Conservation (phyloP, 2,797 vertebrate species). For the Neosilurus mollespiculum region DNA sequence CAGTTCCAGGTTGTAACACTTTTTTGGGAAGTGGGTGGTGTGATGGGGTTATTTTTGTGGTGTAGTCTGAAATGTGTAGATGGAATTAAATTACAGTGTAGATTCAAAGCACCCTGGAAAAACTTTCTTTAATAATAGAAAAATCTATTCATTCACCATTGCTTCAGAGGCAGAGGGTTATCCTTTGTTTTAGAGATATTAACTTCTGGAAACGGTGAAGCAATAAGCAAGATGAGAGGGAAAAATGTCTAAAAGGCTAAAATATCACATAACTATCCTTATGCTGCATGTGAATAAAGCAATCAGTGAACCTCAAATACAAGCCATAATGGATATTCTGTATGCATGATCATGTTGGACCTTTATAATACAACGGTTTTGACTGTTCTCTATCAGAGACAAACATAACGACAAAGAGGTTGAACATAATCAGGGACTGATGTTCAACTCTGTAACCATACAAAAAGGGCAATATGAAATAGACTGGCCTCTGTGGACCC, state of each 20-base stretch:
- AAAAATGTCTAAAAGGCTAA: constrained; percentile 1
- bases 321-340: not conserved
- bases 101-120: constrained; percentile 15
- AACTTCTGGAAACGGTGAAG: constrained; percentile 2
- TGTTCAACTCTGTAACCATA: constrained; percentile 30
- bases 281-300: not conserved
- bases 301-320: constrained; percentile 3
- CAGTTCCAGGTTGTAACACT: not conserved
- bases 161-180: constrained; percentile 35
- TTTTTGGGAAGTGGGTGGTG: too few relatives aligned
- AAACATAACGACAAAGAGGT: not conserved
- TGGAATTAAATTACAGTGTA: constrained; percentile 16
- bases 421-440: constrained; percentile 21
- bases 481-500: constrained; percentile 21
- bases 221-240: not conserved
- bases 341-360: not conserved
- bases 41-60: constrained; percentile 1
- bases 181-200: constrained; percentile 29
- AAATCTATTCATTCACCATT: constrained; percentile 33
- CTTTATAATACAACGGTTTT: constrained; percentile 6
- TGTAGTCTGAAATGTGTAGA: not conserved
- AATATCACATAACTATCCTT: constrained; percentile 4
- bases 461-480: constrained; percentile 10
- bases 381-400: constrained; percentile 11
- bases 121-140: constrained; percentile 31